Evolutionary conservation across 2,888 invertebrate genomes (phyloP).

Genomic region (Galeruca laticollis): DNA sequence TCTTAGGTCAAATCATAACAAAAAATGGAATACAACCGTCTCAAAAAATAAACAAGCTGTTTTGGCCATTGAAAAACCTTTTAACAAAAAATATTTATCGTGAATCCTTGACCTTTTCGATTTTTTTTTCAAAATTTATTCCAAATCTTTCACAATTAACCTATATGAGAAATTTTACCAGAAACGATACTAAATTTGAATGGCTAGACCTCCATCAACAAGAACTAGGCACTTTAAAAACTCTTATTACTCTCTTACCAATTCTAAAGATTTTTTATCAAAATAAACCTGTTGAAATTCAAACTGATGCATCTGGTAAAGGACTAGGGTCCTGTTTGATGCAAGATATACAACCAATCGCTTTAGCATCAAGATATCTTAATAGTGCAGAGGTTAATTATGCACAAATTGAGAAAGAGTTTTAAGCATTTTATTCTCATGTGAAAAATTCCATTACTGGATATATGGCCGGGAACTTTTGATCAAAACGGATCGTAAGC

Average conservation of each 20-base stretch:
- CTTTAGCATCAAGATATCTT: constrained; percentile 44
- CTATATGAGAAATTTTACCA: constrained; percentile 39
- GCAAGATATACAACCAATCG: constrained; percentile 43
- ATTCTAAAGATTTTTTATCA: too few species aligned
- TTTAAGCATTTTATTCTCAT: constrained; percentile 56
- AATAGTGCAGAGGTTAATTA: constrained; percentile 47
- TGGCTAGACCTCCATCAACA: constrained; percentile 23
- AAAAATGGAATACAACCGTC: too few species aligned
- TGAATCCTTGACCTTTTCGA: constrained; percentile 43
- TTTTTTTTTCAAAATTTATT: too few species aligned
- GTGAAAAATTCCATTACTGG: too few species aligned
- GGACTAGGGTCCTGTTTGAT: constrained; percentile 43
- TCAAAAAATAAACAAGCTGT: constrained; percentile 40
- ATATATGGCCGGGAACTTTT: constrained; percentile 50
- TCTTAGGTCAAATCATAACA: constrained; percentile 16
- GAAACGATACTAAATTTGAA: constrained; percentile 36
- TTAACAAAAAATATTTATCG: constrained; percentile 37
- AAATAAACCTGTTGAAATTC: too few species aligned
- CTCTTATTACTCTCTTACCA: too few species aligned
- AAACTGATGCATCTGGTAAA: too few species aligned
- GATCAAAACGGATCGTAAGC: constrained; percentile 56
- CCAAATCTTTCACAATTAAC: too few species aligned
- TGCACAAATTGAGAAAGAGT: constrained; percentile 60
- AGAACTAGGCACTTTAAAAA: too few species aligned
- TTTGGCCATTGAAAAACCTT: constrained; percentile 31